phyloP scores from a whole-genome alignment of 2,113 vertebrate genomes.

The Phoxinus phoxinus region DNA sequence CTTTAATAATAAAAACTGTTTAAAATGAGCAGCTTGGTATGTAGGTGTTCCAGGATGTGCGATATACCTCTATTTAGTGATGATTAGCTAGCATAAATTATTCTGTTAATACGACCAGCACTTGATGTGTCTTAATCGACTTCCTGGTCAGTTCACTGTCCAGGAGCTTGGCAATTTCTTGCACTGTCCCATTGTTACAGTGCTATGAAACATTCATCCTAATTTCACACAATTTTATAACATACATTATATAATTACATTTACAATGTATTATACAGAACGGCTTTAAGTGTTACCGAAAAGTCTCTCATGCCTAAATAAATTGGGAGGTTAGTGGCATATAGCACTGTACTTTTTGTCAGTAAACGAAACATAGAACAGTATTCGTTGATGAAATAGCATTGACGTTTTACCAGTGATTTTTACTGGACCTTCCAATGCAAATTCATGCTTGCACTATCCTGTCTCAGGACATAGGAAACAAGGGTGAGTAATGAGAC shows the following conservation, averaged over 20 bases:
- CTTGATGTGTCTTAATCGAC: too few species aligned
- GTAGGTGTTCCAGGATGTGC: not conserved
- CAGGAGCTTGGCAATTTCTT: too few species aligned
- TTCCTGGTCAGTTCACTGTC: too few species aligned
- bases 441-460: not conserved
- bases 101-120: not conserved
- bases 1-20: conserved; percentile 12
- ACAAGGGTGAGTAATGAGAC: not conserved
- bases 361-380: not conserved
- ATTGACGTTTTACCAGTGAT: not conserved
- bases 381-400: not conserved
- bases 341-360: not conserved
- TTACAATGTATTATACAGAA: too few species aligned
- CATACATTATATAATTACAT: too few species aligned
- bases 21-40: not conserved
- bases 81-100: not conserved
- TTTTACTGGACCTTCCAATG: not conserved
- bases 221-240: not conserved
- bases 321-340: not conserved
- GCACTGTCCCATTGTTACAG: not conserved
- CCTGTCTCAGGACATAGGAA: not conserved
- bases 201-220: not conserved
- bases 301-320: not conserved
- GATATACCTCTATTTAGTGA: not conserved
- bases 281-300: too few species aligned